Evolutionary conservation across 2,113 vertebrate genomes (phyloP), one percentile per base, ranked within the genome.

Genomic region (Syrmaticus mikado): DNA sequence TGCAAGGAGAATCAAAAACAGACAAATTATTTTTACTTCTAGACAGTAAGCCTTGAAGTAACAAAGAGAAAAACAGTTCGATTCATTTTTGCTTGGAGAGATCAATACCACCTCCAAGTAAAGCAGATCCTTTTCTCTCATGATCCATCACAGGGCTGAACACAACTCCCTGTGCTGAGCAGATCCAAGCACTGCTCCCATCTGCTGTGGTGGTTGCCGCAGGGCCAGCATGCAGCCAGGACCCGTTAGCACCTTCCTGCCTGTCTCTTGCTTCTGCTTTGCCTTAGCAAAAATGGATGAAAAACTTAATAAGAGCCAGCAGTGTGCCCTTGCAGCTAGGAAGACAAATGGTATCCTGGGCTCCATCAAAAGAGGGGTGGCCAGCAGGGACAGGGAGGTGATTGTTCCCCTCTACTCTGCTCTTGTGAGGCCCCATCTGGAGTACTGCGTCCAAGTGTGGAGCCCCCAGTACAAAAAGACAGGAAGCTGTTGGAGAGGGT

Each of bases 31-130:
- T 62, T 70, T 52, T 61, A n/a, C 46, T 76, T 58, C 65, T 53
- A 48, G 74, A 62, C 32, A 72, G 61, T 60, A 82, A 76, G 53
- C 52, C 72, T 68, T 30, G 43, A 45, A 73, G 72, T 86, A 85
- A 48, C 76, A 72, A 90, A 90, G 38, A 85, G 40, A 15, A 87
- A 83, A 92, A 36, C 52, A 55, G 45, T 58, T 61, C 57, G 71
- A 79, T 87, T 90, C 87, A 67, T 94, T 93, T 92, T 82, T 46
- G 27, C 53, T 58, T 34, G 41, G 36, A 67, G 57, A 82, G 64
- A 85, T 93, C 83, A n/a, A 90, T 90, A 72, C 12, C 27, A 62
- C 2, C 20, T 45, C 30, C 71, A 55, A 20, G 41, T 15, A 36
- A 52, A 58, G 15, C 36, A 34, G 65, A 41, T 25, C 45, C n/a